Percentiles rank a stretch among this genome's conserved stretches.
Conservation (phyloP, 2,113 vertebrate species). For the Petaurus breviceps region DNA sequence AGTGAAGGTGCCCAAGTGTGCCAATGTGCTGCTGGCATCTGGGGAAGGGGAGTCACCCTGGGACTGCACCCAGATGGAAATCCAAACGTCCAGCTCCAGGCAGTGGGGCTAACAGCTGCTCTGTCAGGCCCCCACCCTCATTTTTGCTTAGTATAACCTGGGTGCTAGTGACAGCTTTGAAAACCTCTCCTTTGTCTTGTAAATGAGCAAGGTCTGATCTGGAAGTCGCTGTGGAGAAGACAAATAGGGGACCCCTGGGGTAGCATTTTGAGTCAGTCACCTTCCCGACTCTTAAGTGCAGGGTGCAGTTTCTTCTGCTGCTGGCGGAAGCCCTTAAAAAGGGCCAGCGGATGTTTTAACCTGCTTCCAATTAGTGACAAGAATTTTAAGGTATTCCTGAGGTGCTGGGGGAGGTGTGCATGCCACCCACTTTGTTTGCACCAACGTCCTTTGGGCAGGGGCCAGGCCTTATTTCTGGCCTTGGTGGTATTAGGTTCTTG, state of each 20-base stretch:
- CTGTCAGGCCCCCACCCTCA: background rate
- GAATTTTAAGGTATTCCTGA: slow-evolving; percentile 46
- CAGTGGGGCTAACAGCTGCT: background rate
- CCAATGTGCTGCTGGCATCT: background rate
- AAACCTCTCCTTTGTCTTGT: slow-evolving; percentile 9
- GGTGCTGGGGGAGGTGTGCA: slow-evolving; percentile 31
- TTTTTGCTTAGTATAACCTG: slow-evolving; percentile 28
- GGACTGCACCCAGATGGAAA: background rate
- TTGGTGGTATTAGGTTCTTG: background rate
- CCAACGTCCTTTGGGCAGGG: background rate
- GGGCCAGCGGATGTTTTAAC: slow-evolving; percentile 40
- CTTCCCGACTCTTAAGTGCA: slow-evolving; percentile 29
- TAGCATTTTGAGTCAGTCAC: slow-evolving; percentile 43
- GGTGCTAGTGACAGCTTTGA: background rate
- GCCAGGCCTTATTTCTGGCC: background rate
- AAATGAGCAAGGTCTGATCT: background rate
- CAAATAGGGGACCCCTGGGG: slow-evolving; percentile 25
- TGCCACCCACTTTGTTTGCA: slow-evolving; percentile 45
- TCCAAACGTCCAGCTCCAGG: background rate
- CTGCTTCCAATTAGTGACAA: slow-evolving; percentile 69
- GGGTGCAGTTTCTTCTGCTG: slow-evolving; percentile 16
- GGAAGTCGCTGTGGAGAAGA: slow-evolving; percentile 35
- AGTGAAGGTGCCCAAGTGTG: slow-evolving; percentile 32
- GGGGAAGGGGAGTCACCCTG: background rate
- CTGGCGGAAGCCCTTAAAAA: slow-evolving; percentile 24